Evolutionary conservation across 2,888 invertebrate species (phyloP).

Genomic region (Lamellibrachia satsuma): DNA sequence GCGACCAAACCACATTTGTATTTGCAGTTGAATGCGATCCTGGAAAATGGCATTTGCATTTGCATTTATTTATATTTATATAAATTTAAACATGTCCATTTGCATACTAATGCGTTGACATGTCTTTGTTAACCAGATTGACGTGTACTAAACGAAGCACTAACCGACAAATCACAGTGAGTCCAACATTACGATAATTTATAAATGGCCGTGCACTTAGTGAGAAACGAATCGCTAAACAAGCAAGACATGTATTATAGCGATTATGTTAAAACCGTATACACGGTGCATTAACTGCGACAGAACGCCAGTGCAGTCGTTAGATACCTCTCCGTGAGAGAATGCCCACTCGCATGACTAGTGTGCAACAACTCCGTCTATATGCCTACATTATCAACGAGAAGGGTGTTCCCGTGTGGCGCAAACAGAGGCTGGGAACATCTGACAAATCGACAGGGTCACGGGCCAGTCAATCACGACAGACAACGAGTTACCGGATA

Average conservation of each 20-base stretch:
- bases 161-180: no score
- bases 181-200: no score
- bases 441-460: not conserved
- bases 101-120: no score
- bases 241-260: not conserved
- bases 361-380: not conserved
- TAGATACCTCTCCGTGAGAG: not conserved
- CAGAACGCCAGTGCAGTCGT: not conserved
- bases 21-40: no score
- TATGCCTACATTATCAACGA: not conserved
- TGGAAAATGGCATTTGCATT: no score
- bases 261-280: not conserved
- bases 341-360: no score
- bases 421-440: not conserved
- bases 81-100: no score
- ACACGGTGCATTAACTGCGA: not conserved
- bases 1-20: no score
- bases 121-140: no score
- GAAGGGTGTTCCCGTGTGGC: not conserved
- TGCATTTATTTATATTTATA: no score
- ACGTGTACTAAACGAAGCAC: no score
- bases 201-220: not conserved
- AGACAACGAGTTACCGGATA: not conserved
- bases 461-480: not conserved
- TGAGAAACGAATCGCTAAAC: not conserved